Percentiles rank a stretch among this genome's conserved stretches.
These are phyloP conservation scores for Podarcis cretensis DNA, from an alignment of 2,113 vertebrate species.

Conservation along the genomic window DNA sequence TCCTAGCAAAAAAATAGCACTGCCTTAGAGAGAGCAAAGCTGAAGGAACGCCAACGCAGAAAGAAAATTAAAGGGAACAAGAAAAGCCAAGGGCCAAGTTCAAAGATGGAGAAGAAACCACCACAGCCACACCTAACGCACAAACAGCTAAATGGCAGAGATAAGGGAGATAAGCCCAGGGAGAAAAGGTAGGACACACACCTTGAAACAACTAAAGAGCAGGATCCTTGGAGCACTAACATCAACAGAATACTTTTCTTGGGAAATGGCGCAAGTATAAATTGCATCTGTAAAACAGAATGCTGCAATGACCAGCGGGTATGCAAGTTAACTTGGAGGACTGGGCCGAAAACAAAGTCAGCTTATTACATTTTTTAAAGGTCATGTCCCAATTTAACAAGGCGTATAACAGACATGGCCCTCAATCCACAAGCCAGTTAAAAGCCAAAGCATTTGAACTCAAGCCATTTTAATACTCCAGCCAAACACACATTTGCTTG, in stretches of 20 bases:
- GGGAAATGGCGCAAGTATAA: not conserved
- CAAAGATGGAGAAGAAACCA: not conserved
- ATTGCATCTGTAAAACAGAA: not conserved
- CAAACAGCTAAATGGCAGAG: not conserved
- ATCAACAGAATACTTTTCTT: not conserved
- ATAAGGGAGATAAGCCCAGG: not conserved
- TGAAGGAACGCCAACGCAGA: not conserved
- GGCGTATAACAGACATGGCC: not conserved
- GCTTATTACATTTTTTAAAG: conserved; percentile 17
- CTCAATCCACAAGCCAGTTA: not conserved
- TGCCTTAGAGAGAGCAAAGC: too few relatives aligned
- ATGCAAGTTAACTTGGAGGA: not conserved
- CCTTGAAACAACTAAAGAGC: not conserved
- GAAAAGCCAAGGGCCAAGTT: not conserved
- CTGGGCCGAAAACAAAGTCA: not conserved
- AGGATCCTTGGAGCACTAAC: not conserved
- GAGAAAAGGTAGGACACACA: not conserved
- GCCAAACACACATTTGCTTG: conserved; percentile 9
- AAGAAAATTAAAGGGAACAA: not conserved
- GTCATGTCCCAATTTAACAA: conserved; percentile 9
- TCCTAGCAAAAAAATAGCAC: too few relatives aligned
- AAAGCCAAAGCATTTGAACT: not conserved
- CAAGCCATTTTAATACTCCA: not conserved
- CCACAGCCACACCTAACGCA: not conserved
- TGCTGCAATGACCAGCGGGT: not conserved